Percentiles rank a stretch among this genome's conserved stretches.
Conservation (phyloP, 2,113 vertebrate genomes). For the Phalacrocorax pelagicus region DNA sequence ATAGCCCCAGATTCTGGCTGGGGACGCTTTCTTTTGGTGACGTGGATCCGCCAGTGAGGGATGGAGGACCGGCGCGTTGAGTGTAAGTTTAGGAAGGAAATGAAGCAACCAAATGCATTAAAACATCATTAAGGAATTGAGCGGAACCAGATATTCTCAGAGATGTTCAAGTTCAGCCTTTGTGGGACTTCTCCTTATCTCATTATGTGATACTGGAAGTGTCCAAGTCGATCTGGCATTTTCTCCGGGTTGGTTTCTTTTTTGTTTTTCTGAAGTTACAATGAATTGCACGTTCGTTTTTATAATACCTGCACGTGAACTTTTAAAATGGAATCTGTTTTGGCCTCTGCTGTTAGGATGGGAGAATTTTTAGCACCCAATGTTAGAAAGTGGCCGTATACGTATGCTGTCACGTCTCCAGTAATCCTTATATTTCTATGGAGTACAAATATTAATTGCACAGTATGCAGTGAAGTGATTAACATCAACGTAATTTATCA, state of each 20-base stretch:
- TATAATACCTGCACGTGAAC: not conserved
- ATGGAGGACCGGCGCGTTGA: not conserved
- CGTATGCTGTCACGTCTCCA: constrained; percentile 13
- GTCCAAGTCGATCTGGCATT: not conserved
- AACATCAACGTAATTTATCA: constrained; percentile 79
- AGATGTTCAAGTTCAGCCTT: not conserved
- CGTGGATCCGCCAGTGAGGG: not conserved
- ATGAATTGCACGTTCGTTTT: constrained; percentile 39
- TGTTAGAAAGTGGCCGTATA: constrained; percentile 31
- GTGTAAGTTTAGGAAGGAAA: constrained; percentile 54
- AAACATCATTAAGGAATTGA: constrained; percentile 19
- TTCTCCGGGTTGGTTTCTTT: not conserved
- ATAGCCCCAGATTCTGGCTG: not conserved
- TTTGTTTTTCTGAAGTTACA: constrained; percentile 12
- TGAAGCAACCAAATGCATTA: constrained; percentile 47
- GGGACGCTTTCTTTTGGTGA: fast-evolving
- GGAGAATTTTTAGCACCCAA: constrained; percentile 50
- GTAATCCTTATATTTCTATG: constrained; percentile 52
- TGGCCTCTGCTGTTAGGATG: constrained; percentile 8
- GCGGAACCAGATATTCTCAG: not conserved
- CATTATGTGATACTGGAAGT: not conserved
- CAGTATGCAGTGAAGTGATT: constrained; percentile 72
- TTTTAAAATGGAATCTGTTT: not conserved
- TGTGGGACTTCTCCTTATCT: not conserved
- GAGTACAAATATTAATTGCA: constrained; percentile 71